Conservation (phyloP, 2,888 invertebrate species). For the Pocota personata region DNA sequence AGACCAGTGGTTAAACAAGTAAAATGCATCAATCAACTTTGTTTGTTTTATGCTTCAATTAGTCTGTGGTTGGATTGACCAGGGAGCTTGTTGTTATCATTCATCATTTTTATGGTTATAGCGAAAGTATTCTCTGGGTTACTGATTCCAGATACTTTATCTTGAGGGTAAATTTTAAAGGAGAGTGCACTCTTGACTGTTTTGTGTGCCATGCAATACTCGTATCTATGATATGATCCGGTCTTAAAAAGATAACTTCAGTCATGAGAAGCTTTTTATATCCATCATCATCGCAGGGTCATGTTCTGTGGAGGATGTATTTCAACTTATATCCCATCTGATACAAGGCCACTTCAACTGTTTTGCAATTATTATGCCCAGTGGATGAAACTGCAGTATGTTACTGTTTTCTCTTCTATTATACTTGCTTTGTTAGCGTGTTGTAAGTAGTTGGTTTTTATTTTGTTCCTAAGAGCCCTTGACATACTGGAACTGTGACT, state of each 20-base stretch:
- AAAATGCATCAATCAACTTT: slow-evolving; percentile 65
- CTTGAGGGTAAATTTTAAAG: not conserved
- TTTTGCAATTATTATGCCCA: not conserved
- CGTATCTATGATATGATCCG: no score
- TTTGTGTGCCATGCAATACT: not conserved
- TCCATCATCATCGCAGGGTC: not conserved
- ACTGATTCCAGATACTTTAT: not conserved
- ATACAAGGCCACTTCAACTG: not conserved
- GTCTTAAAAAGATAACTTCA: no score
- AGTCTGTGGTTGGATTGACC: slow-evolving; percentile 39
- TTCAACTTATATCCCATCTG: not conserved
- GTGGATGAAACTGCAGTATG: not conserved
- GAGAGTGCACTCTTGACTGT: not conserved
- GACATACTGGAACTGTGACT: no score
- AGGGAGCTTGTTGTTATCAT: slow-evolving; percentile 29
- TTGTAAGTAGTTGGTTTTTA: not conserved
- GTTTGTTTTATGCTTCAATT: slow-evolving; percentile 63
- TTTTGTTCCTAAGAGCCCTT: no score
- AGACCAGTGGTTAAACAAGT: slow-evolving; percentile 44
- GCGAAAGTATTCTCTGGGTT: not conserved
- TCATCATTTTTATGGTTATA: slow-evolving; percentile 54
- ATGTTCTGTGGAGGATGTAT: not conserved
- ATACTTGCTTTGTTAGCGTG: no score
- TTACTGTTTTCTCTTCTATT: not conserved
- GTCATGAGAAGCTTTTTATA: not conserved